Evolutionary conservation across 30 jellyfish, hydroid and myxozoan genomes (phyloP).

Genomic region (Aurelia coerulea): DNA sequence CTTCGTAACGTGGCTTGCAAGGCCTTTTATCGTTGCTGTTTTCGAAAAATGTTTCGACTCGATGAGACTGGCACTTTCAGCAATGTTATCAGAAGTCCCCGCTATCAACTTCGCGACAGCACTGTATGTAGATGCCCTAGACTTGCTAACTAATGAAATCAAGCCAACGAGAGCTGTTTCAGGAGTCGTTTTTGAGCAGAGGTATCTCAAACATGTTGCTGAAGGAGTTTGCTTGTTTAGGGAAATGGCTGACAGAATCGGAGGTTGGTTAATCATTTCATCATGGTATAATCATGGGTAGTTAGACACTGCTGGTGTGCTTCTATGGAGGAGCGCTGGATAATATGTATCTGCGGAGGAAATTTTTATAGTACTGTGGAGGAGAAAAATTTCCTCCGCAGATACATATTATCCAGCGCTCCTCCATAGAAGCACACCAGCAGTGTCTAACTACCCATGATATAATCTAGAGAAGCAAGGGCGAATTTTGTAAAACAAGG

Average conservation of each 20-base stretch:
- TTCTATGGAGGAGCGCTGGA: too few relatives aligned
- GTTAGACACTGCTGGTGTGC: too few relatives aligned
- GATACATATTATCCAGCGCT: too few relatives aligned
- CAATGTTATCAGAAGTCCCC: conserved; percentile 39
- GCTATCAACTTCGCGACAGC: conserved; percentile 55
- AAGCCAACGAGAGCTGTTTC: conserved; percentile 38
- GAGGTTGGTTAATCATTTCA: conserved; percentile 14
- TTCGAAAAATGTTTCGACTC: conserved; percentile 25
- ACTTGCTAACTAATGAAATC: conserved; percentile 46
- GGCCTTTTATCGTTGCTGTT: conserved; percentile 48
- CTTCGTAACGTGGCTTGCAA: conserved; percentile 43
- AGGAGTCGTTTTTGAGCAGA: conserved; percentile 65
- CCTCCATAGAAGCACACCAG: too few relatives aligned
- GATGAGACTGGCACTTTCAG: conserved; percentile 34
- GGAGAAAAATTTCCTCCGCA: too few relatives aligned
- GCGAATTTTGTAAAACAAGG: too few relatives aligned
- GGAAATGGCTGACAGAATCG: conserved; percentile 27
- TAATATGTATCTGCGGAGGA: too few relatives aligned
- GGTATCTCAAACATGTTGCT: conserved; percentile 44
- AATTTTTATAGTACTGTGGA: too few relatives aligned
- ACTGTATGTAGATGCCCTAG: conserved; percentile 59
- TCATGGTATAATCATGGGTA: too few relatives aligned
- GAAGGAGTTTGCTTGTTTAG: conserved; percentile 57
- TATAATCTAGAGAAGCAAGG: background rate
- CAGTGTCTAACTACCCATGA: too few relatives aligned